Evolutionary conservation across 1,140 invertebrate genomes (phyloP).

Genomic region (Ceratoteleas bidentatus): DNA sequence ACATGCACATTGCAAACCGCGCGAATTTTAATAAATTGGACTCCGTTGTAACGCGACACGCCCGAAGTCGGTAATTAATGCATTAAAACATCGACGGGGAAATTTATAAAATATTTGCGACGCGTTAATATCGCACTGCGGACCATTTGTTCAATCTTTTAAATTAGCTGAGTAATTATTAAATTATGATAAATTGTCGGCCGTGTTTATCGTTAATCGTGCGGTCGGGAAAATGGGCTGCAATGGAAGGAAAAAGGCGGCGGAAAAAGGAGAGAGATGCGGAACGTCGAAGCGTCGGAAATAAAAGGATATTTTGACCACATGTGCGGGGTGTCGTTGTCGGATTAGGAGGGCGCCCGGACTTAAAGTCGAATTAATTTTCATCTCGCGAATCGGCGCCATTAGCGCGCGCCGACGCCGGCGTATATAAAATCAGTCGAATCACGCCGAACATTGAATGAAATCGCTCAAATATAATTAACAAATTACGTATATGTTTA

Average conservation of each 20-base stretch:
- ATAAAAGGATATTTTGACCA: not conserved
- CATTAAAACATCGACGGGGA: not conserved
- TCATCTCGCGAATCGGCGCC: conserved; percentile 55
- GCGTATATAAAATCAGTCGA: conserved; percentile 59
- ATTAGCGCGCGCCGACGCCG: conserved; percentile 34
- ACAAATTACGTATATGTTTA: conserved; percentile 64
- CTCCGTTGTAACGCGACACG: too few species aligned
- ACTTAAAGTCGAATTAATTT: conserved; percentile 58
- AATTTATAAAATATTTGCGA: conserved; percentile 15
- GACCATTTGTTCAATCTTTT: conserved; percentile 6
- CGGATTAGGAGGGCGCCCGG: conserved; percentile 33
- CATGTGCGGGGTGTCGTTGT: not conserved
- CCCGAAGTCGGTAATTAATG: conserved; percentile 1
- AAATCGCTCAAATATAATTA: conserved; percentile 66
- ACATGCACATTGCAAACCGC: too few species aligned
- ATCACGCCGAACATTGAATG: conserved; percentile 59
- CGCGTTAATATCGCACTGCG: conserved; percentile 9
- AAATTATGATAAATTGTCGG: not conserved
- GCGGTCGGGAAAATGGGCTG: not conserved
- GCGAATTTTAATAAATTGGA: too few species aligned
- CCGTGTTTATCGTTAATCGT: conserved; percentile 1
- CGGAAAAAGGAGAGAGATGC: not conserved
- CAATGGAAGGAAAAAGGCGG: not conserved
- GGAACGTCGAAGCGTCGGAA: not conserved
- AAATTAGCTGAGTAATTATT: conserved; percentile 21